phyloP scores from a whole-genome alignment of 37 sponge, comb jelly and placozoan genomes.

The Oopsacas minuta region DNA sequence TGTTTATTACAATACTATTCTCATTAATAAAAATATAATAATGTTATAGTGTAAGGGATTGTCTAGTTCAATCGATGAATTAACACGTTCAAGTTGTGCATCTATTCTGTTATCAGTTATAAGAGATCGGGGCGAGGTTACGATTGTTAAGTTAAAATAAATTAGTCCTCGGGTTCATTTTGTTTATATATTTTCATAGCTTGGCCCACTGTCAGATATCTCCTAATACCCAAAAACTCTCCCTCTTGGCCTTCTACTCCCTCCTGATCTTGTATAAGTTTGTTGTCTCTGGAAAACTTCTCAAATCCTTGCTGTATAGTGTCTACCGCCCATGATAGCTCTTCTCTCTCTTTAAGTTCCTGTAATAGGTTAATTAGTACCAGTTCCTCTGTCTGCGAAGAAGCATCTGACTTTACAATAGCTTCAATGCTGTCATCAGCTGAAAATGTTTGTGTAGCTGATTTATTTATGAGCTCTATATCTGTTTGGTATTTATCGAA shows the following conservation, averaged over 20 bases:
- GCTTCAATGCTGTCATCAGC: background rate
- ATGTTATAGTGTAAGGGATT: too few relatives aligned
- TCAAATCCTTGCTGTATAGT: background rate
- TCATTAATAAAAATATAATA: too few relatives aligned
- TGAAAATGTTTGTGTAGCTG: background rate
- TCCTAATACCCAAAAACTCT: background rate
- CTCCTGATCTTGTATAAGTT: background rate
- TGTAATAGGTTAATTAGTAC: background rate
- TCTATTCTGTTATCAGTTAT: too few relatives aligned
- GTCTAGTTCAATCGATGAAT: too few relatives aligned
- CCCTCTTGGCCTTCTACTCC: background rate
- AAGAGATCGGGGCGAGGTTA: background rate
- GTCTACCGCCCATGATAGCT: background rate
- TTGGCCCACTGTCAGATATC: background rate
- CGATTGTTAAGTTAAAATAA: background rate
- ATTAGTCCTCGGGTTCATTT: background rate
- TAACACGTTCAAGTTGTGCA: too few relatives aligned
- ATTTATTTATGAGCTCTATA: background rate
- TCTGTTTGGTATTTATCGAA: background rate
- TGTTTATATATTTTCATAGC: background rate
- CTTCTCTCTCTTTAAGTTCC: background rate
- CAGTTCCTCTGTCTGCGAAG: background rate
- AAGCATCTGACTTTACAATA: background rate
- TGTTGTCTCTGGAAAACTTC: background rate
- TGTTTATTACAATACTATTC: too few relatives aligned